Conservation (phyloP, 2,888 invertebrate genomes). For the Apodemia zela region DNA sequence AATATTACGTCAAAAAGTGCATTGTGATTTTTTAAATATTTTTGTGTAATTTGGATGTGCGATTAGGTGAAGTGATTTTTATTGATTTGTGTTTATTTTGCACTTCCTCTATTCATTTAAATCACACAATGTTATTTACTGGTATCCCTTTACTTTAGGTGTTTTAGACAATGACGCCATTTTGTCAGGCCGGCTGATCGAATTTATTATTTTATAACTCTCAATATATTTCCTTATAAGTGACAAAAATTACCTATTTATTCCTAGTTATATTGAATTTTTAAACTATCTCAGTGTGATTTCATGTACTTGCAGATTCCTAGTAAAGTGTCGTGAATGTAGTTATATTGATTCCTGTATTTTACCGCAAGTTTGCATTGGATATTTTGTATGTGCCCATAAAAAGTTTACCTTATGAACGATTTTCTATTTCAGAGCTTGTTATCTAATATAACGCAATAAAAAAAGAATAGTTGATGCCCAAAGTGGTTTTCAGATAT, state of each 20-base stretch:
- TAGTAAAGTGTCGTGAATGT: not conserved
- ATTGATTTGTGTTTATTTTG: slow-evolving; percentile 17
- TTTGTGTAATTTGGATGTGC: slow-evolving; percentile 52
- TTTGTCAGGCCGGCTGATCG: slow-evolving; percentile 80
- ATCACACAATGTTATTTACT: slow-evolving; percentile 12
- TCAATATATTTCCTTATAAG: slow-evolving; percentile 43
- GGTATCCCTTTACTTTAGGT: slow-evolving; percentile 47
- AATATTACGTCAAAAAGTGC: slow-evolving; percentile 69
- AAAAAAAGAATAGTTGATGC: too few species aligned
- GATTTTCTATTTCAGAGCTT: too few species aligned
- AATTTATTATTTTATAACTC: slow-evolving; percentile 59
- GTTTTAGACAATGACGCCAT: slow-evolving; percentile 76
- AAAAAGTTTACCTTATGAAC: not conserved
- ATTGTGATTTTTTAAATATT: slow-evolving; percentile 57
- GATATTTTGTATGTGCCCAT: slow-evolving; percentile 14
- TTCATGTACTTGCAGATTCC: slow-evolving; percentile 7
- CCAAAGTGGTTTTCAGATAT: too few species aligned
- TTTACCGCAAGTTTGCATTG: slow-evolving; percentile 11
- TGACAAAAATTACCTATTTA: not conserved
- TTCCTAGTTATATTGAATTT: not conserved
- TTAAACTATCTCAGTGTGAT: not conserved
- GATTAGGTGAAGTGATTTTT: slow-evolving; percentile 48
- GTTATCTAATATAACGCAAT: too few species aligned
- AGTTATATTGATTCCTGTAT: slow-evolving; percentile 11
- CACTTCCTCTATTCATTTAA: not conserved